phyloP scores from a whole-genome alignment of 2,797 vertebrate genomes.

The Cygnus olor region DNA sequence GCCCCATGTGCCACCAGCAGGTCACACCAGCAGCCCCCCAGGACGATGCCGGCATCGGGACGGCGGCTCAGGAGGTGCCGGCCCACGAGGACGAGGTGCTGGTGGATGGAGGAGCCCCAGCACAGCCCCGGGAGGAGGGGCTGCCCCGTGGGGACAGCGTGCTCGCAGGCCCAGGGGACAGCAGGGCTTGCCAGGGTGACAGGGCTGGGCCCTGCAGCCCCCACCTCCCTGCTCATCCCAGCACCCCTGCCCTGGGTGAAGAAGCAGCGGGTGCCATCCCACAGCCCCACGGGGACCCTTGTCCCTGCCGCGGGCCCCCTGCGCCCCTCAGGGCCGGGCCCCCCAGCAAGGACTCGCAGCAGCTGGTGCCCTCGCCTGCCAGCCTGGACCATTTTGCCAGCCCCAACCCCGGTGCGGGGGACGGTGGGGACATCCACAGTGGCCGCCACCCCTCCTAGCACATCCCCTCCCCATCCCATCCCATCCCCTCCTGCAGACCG shows the following conservation, averaged over 20 bases:
- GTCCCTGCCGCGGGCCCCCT: rapidly evolving
- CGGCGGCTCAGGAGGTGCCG: too few relatives aligned
- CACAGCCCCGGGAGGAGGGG: background rate
- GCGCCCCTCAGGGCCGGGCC: too few relatives aligned
- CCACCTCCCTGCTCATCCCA: rapidly evolving
- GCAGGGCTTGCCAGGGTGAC: rapidly evolving
- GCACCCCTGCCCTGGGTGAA: rapidly evolving
- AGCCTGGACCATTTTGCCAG: background rate
- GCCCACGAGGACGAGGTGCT: background rate
- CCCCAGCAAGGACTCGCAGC: background rate
- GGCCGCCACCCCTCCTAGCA: background rate
- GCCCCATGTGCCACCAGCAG: conserved; percentile 87
- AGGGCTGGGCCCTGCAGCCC: background rate
- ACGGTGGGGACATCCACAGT: background rate
- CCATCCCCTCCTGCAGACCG: background rate
- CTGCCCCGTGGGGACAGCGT: rapidly evolving
- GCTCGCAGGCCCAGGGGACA: too few relatives aligned
- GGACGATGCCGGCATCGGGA: background rate
- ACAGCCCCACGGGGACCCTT: rapidly evolving
- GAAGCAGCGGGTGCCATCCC: background rate
- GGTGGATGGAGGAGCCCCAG: background rate
- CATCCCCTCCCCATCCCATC: background rate
- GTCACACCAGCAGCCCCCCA: conserved; percentile 43
- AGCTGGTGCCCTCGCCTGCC: rapidly evolving
- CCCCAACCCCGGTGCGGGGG: rapidly evolving